Evolutionary conservation across 1,140 invertebrate species (phyloP).

Genomic region (Aphelenchoides fujianensis): DNA sequence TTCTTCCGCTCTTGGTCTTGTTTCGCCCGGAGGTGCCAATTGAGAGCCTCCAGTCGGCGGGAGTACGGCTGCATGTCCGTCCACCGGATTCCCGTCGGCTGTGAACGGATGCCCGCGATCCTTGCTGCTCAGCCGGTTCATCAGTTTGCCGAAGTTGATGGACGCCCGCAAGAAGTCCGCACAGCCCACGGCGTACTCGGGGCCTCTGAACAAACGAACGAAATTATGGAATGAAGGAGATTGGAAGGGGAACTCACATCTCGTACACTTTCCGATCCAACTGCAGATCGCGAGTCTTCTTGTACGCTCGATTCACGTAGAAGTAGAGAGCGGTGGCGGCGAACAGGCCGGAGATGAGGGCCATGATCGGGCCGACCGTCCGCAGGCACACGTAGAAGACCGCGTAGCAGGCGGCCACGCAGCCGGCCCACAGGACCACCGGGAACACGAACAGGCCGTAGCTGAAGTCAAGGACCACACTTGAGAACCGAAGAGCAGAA

Average conservation of each 20-base stretch:
- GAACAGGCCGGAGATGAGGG: neutral
- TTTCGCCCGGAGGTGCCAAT: neutral
- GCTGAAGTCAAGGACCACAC: neutral
- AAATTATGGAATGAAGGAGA: conserved; percentile 10
- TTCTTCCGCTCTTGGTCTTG: conserved; percentile 1
- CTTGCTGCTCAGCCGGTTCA: neutral
- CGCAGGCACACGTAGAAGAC: neutral
- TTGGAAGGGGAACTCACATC: neutral
- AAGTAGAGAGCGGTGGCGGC: neutral
- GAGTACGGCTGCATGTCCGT: neutral
- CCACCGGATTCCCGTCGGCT: conserved; percentile 11
- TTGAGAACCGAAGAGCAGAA: conserved; percentile 2
- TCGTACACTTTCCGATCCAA: conserved; percentile 10
- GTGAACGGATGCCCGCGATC: conserved; percentile 17
- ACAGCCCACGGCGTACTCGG: neutral
- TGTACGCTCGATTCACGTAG: neutral
- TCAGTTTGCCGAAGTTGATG: conserved; percentile 10
- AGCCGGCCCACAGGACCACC: neutral
- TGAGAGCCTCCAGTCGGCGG: neutral
- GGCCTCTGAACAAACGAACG: conserved; percentile 2
- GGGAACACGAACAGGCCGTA: neutral
- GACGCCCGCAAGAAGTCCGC: neutral
- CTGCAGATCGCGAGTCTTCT: conserved; percentile 2
- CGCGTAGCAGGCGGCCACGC: neutral
- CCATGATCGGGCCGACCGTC: neutral